These are phyloP conservation scores for Diabrotica virgifera DNA, from an alignment of 1,140 invertebrate species.

Conservation along the genomic window DNA sequence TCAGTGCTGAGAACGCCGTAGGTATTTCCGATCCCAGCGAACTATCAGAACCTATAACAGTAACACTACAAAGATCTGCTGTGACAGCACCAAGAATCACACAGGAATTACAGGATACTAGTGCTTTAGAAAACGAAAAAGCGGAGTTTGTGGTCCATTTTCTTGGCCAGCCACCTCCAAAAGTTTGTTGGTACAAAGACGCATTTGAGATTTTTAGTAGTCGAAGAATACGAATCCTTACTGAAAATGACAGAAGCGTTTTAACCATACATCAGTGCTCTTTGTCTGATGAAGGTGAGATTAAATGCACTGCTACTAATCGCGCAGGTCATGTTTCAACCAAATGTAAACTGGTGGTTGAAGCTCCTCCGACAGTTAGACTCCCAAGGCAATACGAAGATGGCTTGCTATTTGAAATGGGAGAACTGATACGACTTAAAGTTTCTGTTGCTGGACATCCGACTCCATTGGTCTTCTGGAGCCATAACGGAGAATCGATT, in stretches of 20 bases:
- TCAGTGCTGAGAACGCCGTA: conserved; percentile 81
- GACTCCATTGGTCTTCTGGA: conserved; percentile 78
- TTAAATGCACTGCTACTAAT: conserved; percentile 85
- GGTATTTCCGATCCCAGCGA: conserved; percentile 77
- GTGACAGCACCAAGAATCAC: conserved; percentile 67
- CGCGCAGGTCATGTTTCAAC: conserved; percentile 74
- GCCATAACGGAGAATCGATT: conserved; percentile 77
- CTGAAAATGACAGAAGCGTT: conserved; percentile 72
- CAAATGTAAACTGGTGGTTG: conserved; percentile 67
- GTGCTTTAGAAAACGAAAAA: conserved; percentile 75
- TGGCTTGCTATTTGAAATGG: conserved; percentile 49
- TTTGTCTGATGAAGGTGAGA: conserved; percentile 78
- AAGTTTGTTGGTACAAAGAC: conserved; percentile 91
- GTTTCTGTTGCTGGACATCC: conserved; percentile 82
- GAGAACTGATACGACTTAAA: conserved; percentile 33
- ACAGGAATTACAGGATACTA: conserved; percentile 62
- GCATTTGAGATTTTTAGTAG: conserved; percentile 83
- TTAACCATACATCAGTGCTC: conserved; percentile 79
- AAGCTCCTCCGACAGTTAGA: conserved; percentile 77
- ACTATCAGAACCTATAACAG: conserved; percentile 72
- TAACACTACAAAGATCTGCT: conserved; percentile 65
- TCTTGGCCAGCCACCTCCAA: conserved; percentile 77
- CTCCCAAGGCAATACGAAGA: conserved; percentile 82
- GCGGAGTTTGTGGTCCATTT: conserved; percentile 80
- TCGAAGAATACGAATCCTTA: conserved; percentile 70